These are phyloP conservation scores for Charadrius vociferus DNA, from an alignment of 2,113 vertebrate species.

Conservation along the genomic window DNA sequence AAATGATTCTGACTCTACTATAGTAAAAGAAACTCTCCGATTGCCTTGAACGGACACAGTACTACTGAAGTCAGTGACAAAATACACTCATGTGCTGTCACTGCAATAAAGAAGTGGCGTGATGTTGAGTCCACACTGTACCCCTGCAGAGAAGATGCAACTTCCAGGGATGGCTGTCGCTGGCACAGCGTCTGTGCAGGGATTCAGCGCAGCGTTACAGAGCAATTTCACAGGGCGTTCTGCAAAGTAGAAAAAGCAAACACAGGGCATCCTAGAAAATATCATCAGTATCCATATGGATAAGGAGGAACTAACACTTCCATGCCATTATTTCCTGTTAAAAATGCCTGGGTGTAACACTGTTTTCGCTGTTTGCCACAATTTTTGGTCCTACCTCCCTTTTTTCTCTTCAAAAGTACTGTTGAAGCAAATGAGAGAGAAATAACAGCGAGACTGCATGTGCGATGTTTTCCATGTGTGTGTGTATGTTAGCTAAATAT, in stretches of 20 bases:
- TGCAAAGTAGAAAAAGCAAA: neutral
- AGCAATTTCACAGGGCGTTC: neutral
- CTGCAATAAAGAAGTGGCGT: neutral
- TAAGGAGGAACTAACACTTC: neutral
- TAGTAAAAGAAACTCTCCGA: neutral
- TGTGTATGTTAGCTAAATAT: neutral
- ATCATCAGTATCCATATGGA: neutral
- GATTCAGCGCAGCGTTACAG: neutral
- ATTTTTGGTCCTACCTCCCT: slow-evolving; percentile 6
- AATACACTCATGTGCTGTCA: neutral
- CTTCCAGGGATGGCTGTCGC: slow-evolving; percentile 12
- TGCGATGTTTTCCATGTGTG: neutral
- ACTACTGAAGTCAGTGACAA: neutral
- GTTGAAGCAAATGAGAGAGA: slow-evolving; percentile 41
- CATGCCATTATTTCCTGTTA: neutral
- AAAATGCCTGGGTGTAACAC: neutral
- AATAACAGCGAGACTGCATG: neutral
- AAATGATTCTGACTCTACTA: neutral
- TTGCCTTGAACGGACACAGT: neutral
- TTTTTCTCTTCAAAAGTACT: slow-evolving; percentile 18
- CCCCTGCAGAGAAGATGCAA: neutral
- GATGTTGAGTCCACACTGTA: neutral
- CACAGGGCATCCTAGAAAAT: neutral
- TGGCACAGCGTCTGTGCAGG: neutral
- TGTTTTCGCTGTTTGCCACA: slow-evolving; percentile 11